Evolutionary conservation across 2,888 invertebrate species (phyloP).

Genomic region (Drosophila limbata): DNA sequence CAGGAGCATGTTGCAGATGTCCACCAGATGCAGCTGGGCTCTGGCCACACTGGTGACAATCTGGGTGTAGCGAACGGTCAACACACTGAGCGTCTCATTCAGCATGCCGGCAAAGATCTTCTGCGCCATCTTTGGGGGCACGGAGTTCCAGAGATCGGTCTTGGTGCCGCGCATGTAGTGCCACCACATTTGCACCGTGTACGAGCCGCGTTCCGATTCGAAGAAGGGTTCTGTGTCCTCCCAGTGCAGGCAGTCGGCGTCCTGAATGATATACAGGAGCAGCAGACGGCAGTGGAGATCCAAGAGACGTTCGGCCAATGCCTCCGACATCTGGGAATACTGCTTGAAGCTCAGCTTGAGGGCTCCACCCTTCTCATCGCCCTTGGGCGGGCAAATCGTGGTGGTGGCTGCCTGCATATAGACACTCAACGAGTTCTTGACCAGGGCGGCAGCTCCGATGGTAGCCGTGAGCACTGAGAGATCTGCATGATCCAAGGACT

Average conservation of each 20-base stretch:
- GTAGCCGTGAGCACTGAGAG: slow-evolving; percentile 92
- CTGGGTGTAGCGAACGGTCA: slow-evolving; percentile 93
- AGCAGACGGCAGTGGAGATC: slow-evolving; percentile 92
- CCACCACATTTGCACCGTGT: slow-evolving; percentile 95
- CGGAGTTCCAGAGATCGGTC: slow-evolving; percentile 93
- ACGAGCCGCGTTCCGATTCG: slow-evolving; percentile 91
- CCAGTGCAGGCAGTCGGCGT: slow-evolving; percentile 92
- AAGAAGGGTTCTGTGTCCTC: slow-evolving; percentile 89
- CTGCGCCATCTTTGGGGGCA: slow-evolving; percentile 95
- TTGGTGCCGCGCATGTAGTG: slow-evolving; percentile 92
- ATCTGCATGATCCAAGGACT: slow-evolving; percentile 94
- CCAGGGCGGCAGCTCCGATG: slow-evolving; percentile 91
- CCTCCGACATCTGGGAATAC: slow-evolving; percentile 93
- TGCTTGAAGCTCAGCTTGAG: slow-evolving; percentile 87
- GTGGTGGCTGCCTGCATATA: slow-evolving; percentile 88
- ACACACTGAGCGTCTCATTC: slow-evolving; percentile 93
- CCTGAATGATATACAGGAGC: slow-evolving; percentile 92
- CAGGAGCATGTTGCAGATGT: slow-evolving; percentile 91
- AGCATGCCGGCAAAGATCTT: slow-evolving; percentile 94
- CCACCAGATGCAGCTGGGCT: slow-evolving; percentile 88
- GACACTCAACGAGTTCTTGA: slow-evolving; percentile 92
- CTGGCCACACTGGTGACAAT: slow-evolving; percentile 88
- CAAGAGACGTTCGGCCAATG: slow-evolving; percentile 92
- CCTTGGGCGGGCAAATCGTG: slow-evolving; percentile 84
- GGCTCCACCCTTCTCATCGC: slow-evolving; percentile 85